A percentile compares a stretch with the other conserved stretches of the same genome.
Evolutionary conservation across 1,140 invertebrate genomes (phyloP).

Genomic region (Drosophila cardini): DNA sequence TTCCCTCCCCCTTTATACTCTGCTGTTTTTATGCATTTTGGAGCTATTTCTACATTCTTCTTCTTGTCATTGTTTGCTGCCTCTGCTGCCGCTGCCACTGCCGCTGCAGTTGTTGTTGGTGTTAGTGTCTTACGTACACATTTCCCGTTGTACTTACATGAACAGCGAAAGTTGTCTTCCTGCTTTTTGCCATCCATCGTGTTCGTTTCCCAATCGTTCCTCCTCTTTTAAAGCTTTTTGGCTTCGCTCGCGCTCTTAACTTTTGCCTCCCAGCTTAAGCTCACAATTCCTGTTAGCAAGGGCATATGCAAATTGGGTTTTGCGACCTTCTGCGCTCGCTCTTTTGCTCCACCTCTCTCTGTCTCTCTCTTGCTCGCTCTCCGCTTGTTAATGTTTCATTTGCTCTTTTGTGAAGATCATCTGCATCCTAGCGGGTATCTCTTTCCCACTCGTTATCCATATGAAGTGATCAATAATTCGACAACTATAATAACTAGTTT

Average conservation of each 20-base stretch:
- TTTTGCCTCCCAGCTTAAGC: constrained; percentile 20
- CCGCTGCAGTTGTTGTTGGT: constrained; percentile 16
- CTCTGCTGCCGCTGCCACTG: background rate
- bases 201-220: background rate
- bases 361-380: background rate
- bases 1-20: background rate
- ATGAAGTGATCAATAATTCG: background rate
- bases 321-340: constrained; percentile 38
- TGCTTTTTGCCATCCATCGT: constrained; percentile 52
- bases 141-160: constrained; percentile 62
- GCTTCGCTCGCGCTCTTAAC: constrained; percentile 25
- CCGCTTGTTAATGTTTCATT: background rate
- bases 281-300: constrained; percentile 53
- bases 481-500: background rate
- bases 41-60: constrained; percentile 28
- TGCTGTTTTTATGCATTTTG: constrained; percentile 17
- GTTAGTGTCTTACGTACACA: constrained; percentile 35
- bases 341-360: background rate
- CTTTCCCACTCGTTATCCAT: background rate
- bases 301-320: constrained; percentile 58
- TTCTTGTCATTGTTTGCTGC: constrained; percentile 19
- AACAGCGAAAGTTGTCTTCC: constrained; percentile 80
- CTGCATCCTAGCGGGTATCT: background rate
- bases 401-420: constrained; percentile 11
- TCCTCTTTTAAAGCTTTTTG: constrained; percentile 16